Evolutionary conservation across 2,888 invertebrate species (phyloP), one percentile per base, ranked within the genome.

Genomic region (Hypercompe scribonia): DNA sequence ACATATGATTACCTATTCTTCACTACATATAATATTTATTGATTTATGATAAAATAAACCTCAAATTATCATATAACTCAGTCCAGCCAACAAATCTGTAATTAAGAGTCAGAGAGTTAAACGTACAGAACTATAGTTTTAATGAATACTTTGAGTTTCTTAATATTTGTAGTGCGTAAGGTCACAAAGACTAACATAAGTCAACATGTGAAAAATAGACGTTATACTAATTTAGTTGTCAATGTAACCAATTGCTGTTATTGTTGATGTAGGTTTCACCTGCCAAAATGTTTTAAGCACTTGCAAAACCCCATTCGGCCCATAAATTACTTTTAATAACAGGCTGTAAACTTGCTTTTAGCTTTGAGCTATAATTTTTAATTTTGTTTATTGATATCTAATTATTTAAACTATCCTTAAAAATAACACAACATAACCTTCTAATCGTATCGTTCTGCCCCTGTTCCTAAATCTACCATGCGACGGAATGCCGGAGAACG

Each of bases 381-480:
- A 90, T 87, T 69, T 89, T 86, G 87, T 86, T 86, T 88, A 90
- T 88, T 86, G 88, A 89, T 89, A 89, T 87, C 87, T 90, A 89
- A 89, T 88, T 87, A 88, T 87, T 88, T 88, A 88, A 88, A 86
- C 87, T 88, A 89, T 89, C 90, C 90, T 92, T 90, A 91, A 94
- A 95, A 94, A 95, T 93, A 93, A 95, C 92, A 93, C 91, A 92
- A 91, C 91, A 93, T 92, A 94, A 94, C 93, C 93, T 92, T 92
- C 93, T 94, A 94, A 95, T 95, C 93, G 93, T 93, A 94, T 91
- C 92, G 93, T 91, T 93, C 91, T 95, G 95, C 95, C 95, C 95
- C 95, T 94, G 95, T 95, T 95, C 94, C 93, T 95, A 95, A 95
- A 95, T 94, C 94, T 93, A 93, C 95, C 95, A 94, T 91, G 94